Percentiles rank a stretch among this genome's conserved stretches.
Evolutionary conservation across 2,113 vertebrate species (phyloP).

Genomic region (Lophura nycthemera): DNA sequence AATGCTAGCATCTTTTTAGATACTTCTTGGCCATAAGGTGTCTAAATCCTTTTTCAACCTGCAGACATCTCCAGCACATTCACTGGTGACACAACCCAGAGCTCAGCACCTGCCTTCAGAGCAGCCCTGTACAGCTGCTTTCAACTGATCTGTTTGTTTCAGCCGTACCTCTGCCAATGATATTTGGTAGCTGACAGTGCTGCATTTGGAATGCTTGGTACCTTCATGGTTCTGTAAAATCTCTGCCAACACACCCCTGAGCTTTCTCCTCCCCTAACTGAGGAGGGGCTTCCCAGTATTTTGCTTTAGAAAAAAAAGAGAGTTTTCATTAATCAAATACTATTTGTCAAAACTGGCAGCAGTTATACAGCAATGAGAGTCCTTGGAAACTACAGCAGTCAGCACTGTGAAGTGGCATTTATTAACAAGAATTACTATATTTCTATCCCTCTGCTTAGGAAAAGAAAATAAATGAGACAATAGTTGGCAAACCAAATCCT

Average conservation of each 20-base stretch:
- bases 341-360: conserved; percentile 15
- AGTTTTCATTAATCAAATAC: conserved; percentile 6
- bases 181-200: neutral
- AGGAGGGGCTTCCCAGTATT: neutral
- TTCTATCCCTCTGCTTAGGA: neutral
- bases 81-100: neutral
- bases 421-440: neutral
- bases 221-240: neutral
- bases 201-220: neutral
- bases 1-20: neutral
- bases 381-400: conserved; percentile 24
- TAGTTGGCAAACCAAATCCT: neutral
- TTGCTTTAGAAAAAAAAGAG: neutral
- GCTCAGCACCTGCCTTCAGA: neutral
- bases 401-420: neutral
- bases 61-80: neutral
- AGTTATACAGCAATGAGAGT: neutral
- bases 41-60: neutral
- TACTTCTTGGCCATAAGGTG: neutral
- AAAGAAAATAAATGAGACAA: conserved; percentile 37
- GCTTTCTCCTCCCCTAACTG: neutral
- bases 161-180: fast-evolving
- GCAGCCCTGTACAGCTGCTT: neutral
- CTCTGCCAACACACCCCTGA: neutral
- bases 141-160: neutral